Percentiles rank a stretch among this genome's conserved stretches.
Conservation (phyloP, 2,888 invertebrate genomes). For the Liopterus haemorrhoidalis region DNA sequence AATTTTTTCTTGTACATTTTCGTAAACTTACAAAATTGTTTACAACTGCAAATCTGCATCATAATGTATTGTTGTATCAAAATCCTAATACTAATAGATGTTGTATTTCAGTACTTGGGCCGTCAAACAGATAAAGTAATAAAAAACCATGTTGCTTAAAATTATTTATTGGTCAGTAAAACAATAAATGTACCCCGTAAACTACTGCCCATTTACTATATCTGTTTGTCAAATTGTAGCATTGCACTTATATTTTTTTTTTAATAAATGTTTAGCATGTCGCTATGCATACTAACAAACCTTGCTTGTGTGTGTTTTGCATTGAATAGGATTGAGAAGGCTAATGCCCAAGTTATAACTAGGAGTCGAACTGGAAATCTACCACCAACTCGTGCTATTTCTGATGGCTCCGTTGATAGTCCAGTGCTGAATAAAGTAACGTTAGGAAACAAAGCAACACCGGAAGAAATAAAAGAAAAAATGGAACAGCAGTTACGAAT, state of each 20-base stretch:
- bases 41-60: not conserved
- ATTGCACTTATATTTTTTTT: no score
- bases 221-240: no score
- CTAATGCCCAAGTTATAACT: conserved; percentile 70
- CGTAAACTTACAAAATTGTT: not conserved
- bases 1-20: no score
- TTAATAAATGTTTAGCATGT: conserved; percentile 8
- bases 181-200: no score
- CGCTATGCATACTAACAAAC: no score
- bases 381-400: conserved; percentile 48
- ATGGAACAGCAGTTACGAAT: conserved; percentile 85
- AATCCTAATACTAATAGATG: no score
- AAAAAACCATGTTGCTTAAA: no score
- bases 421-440: conserved; percentile 36
- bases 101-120: no score
- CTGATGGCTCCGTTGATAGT: conserved; percentile 34
- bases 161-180: no score
- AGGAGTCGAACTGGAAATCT: conserved; percentile 72
- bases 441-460: conserved; percentile 55
- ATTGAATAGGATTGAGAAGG: conserved; percentile 57
- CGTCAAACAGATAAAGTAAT: no score
- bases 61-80: not conserved
- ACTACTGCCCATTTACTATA: no score
- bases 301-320: conserved; percentile 40
- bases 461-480: conserved; percentile 78